These are phyloP conservation scores for Typhlomys cinereus DNA, from an alignment of 2,113 vertebrate species.

Conservation along the genomic window DNA sequence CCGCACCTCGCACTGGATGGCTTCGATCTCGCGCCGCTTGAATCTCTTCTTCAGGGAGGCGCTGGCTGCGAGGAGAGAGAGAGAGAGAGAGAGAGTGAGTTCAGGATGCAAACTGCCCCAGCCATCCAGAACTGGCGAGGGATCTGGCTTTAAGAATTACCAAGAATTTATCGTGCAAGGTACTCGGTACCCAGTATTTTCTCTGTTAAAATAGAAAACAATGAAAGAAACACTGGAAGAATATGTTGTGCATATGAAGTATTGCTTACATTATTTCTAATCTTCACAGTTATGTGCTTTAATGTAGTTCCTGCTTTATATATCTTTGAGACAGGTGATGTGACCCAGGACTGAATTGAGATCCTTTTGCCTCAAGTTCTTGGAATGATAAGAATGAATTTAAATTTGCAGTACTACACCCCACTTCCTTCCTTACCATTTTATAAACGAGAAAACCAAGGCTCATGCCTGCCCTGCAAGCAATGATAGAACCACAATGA, in stretches of 20 bases:
- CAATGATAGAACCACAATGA: neutral
- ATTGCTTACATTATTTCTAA: neutral
- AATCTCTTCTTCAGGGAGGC: slow-evolving; percentile 91
- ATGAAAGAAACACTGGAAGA: neutral
- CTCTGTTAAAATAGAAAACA: neutral
- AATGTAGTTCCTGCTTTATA: neutral
- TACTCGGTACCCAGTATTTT: neutral
- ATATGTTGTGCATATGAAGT: no score
- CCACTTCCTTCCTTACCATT: neutral
- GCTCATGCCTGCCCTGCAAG: neutral
- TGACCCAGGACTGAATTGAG: neutral
- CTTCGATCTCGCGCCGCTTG: slow-evolving; percentile 94
- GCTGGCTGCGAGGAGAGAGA: slow-evolving; percentile 80
- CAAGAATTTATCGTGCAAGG: neutral
- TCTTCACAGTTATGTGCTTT: neutral
- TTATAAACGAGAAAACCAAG: neutral
- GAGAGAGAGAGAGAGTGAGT: slow-evolving; percentile 54
- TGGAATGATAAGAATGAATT: neutral
- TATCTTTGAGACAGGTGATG: neutral
- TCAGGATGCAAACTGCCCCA: neutral
- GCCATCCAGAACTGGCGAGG: neutral
- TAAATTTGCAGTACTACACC: neutral
- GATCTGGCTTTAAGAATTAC: neutral
- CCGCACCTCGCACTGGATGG: slow-evolving; percentile 95
- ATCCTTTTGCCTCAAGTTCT: neutral